Percentiles rank a stretch among this genome's conserved stretches.
phyloP scores from a whole-genome alignment of 2,113 vertebrate genomes.

The Cyprinodon brontotheroides region DNA sequence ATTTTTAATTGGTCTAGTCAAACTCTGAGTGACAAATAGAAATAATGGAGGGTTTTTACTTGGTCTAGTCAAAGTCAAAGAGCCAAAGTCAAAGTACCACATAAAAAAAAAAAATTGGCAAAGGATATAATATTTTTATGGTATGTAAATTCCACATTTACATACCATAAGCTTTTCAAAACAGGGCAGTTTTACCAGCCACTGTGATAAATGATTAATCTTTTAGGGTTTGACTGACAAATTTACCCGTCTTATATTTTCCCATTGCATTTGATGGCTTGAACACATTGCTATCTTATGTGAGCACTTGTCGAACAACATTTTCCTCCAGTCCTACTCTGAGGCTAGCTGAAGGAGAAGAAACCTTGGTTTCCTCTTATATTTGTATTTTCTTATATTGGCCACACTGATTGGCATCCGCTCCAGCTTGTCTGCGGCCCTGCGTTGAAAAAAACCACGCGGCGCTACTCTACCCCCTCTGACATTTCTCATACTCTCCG shows the following conservation, averaged over 20 bases:
- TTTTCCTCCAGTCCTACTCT: conserved; percentile 55
- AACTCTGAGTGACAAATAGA: not conserved
- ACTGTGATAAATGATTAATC: not conserved
- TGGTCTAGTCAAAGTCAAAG: no score
- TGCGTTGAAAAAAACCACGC: conserved; percentile 69
- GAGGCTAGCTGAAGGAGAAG: conserved; percentile 60
- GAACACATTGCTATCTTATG: conserved; percentile 7
- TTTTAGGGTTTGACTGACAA: not conserved
- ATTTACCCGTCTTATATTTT: not conserved
- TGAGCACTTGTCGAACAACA: conserved; percentile 28
- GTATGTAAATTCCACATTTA: not conserved
- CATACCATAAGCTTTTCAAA: not conserved
- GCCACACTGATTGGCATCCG: conserved; percentile 61
- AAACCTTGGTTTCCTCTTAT: conserved; percentile 55
- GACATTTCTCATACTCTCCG: conserved; percentile 76
- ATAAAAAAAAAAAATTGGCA: not conserved
- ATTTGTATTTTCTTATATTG: conserved; percentile 49
- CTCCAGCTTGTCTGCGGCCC: conserved; percentile 68
- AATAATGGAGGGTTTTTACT: no score
- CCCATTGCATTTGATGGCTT: conserved; percentile 16
- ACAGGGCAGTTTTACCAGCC: not conserved
- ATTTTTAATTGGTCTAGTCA: not conserved
- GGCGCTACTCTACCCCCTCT: conserved; percentile 64
- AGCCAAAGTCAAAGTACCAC: no score
- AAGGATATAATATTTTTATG: not conserved